phyloP scores from a whole-genome alignment of 2,888 invertebrate species.

The Drosophila incognita region DNA sequence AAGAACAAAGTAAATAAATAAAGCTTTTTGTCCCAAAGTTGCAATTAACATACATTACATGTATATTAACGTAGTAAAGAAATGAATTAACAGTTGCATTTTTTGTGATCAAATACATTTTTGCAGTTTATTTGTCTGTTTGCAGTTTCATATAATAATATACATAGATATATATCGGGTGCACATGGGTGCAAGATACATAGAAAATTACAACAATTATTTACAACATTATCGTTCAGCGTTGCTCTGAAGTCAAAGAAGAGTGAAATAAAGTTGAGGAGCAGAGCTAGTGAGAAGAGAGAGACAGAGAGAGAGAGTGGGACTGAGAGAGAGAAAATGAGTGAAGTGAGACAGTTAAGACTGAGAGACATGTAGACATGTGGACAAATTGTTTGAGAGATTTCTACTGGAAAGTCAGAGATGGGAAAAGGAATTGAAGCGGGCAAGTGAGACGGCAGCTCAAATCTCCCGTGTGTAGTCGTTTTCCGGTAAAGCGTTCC shows the following conservation, averaged over 20 bases:
- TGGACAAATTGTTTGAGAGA: background rate
- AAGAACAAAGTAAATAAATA: background rate
- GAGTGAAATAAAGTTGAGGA: slow-evolving; percentile 27
- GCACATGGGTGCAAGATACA: slow-evolving; percentile 33
- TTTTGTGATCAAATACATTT: slow-evolving; percentile 80
- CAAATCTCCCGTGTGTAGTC: slow-evolving; percentile 65
- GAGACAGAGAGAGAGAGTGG: background rate
- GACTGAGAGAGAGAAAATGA: slow-evolving; percentile 1
- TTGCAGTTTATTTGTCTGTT: slow-evolving; percentile 83
- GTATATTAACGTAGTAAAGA: background rate
- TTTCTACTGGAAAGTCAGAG: slow-evolving; percentile 5
- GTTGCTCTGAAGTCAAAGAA: slow-evolving; percentile 47
- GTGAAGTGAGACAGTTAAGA: background rate
- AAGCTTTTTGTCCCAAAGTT: accelerated
- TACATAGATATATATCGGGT: slow-evolving; percentile 58
- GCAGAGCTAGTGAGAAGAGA: slow-evolving; percentile 9
- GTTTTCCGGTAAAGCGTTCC: slow-evolving; percentile 31
- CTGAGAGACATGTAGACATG: background rate
- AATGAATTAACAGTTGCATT: background rate
- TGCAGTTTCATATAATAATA: slow-evolving; percentile 76
- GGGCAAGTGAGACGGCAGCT: slow-evolving; percentile 63
- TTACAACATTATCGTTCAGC: slow-evolving; percentile 79
- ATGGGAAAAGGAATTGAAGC: slow-evolving; percentile 3
- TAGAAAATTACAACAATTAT: slow-evolving; percentile 76
- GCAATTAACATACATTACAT: background rate